phyloP scores from a whole-genome alignment of 2,888 invertebrate species.

The Bombylius discolor region DNA sequence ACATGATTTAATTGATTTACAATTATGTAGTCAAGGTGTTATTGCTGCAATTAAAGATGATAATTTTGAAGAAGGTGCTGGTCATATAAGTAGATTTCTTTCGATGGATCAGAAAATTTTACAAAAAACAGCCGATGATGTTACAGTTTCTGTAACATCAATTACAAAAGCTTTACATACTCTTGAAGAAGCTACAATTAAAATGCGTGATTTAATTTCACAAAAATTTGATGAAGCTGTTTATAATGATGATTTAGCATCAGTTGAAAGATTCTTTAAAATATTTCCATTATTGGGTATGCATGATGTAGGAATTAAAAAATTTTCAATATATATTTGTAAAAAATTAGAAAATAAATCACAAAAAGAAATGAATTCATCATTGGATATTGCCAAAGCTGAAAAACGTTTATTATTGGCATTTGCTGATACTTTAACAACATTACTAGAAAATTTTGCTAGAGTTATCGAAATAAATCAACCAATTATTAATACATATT shows the following conservation, averaged over 20 bases:
- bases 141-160: slow-evolving; percentile 43
- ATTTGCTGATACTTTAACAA: slow-evolving; percentile 73
- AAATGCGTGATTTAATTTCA: slow-evolving; percentile 45
- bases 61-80: slow-evolving; percentile 93
- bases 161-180: slow-evolving; percentile 35
- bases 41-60: slow-evolving; percentile 85
- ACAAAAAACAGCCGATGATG: slow-evolving; percentile 62
- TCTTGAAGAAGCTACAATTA: slow-evolving; percentile 61
- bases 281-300: slow-evolving; percentile 90
- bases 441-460: slow-evolving; percentile 75
- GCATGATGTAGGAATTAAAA: slow-evolving; percentile 76
- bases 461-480: slow-evolving; percentile 75
- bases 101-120: slow-evolving; percentile 80
- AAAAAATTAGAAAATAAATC: slow-evolving; percentile 56
- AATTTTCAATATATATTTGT: slow-evolving; percentile 78
- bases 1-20: slow-evolving; percentile 86
- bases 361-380: slow-evolving; percentile 55
- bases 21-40: slow-evolving; percentile 95
- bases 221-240: slow-evolving; percentile 87
- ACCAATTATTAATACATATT: slow-evolving; percentile 78
- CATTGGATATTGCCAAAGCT: slow-evolving; percentile 47
- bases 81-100: slow-evolving; percentile 85
- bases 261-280: slow-evolving; percentile 90
- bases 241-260: slow-evolving; percentile 70
- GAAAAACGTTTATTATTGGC: slow-evolving; percentile 64